Percentiles rank a stretch among this genome's conserved stretches.
These are phyloP conservation scores for Galeopsomyia nigrocyanea DNA, from an alignment of 2,888 invertebrate genomes.

Conservation along the genomic window DNA sequence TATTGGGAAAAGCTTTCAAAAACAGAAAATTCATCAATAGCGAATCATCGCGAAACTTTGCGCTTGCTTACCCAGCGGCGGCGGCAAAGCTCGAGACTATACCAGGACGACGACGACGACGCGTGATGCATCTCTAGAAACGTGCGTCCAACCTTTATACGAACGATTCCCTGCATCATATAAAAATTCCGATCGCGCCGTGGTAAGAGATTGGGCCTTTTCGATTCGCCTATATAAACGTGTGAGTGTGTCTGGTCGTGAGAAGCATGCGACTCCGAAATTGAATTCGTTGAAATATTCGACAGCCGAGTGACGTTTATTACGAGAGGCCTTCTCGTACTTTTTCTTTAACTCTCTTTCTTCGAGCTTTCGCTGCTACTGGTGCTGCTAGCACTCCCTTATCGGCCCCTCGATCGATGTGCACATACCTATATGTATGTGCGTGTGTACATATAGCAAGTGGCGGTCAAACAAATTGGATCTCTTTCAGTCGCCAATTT, in stretches of 20 bases:
- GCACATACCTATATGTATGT: slow-evolving; percentile 38
- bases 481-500: slow-evolving; percentile 40
- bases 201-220: slow-evolving; percentile 34
- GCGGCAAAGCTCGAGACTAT: too few relatives aligned
- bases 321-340: slow-evolving; percentile 6
- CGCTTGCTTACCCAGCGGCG: too few relatives aligned
- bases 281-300: slow-evolving; percentile 51
- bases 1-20: too few relatives aligned
- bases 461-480: slow-evolving; percentile 47
- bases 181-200: slow-evolving; percentile 44
- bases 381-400: too few relatives aligned
- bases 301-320: slow-evolving; percentile 52
- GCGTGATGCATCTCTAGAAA: too few relatives aligned
- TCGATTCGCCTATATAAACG: neutral
- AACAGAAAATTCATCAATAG: too few relatives aligned
- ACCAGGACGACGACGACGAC: too few relatives aligned
- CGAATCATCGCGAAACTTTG: too few relatives aligned
- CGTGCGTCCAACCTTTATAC: neutral
- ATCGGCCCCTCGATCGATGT: slow-evolving; percentile 31
- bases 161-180: slow-evolving; percentile 12
- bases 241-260: neutral
- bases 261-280: slow-evolving; percentile 16
- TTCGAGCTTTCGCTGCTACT: neutral
- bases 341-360: neutral
- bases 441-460: slow-evolving; percentile 4